phyloP scores from a whole-genome alignment of 92 coral and sea anemone genomes.

The Actinostola sp. region DNA sequence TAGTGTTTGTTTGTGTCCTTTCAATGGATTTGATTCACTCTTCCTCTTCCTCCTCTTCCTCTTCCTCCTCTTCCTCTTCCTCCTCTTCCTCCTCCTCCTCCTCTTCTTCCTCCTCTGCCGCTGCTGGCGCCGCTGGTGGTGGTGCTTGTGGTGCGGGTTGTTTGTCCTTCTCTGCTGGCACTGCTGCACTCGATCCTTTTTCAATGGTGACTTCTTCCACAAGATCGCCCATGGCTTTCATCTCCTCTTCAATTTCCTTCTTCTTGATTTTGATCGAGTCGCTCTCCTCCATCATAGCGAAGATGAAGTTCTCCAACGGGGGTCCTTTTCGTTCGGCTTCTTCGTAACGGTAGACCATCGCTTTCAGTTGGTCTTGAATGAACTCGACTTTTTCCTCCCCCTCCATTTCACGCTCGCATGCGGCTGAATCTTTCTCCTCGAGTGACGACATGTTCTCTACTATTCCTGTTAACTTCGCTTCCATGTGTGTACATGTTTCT shows the following conservation, averaged over 20 bases:
- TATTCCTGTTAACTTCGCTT: constrained; percentile 32
- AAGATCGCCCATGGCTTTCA: constrained; percentile 70
- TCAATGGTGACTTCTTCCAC: constrained; percentile 66
- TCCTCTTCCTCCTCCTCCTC: constrained; percentile 20
- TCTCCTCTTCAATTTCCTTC: constrained; percentile 44
- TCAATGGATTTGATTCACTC: neutral
- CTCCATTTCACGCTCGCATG: constrained; percentile 64
- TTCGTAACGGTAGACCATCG: constrained; percentile 65
- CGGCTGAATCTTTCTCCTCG: constrained; percentile 63
- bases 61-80: constrained; percentile 15
- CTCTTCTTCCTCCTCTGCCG: neutral
- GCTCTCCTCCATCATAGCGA: constrained; percentile 57
- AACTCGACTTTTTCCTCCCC: constrained; percentile 71
- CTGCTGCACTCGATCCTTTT: neutral
- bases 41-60: constrained; percentile 21
- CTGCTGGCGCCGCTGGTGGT: neutral
- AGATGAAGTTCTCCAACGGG: constrained; percentile 62
- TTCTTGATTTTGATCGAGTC: constrained; percentile 39
- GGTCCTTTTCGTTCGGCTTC: constrained; percentile 81
- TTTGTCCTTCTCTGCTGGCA: neutral
- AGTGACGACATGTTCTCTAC: constrained; percentile 46
- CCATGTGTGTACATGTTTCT: constrained; percentile 30
- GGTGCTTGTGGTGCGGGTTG: constrained; percentile 25
- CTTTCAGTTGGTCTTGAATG: constrained; percentile 63
- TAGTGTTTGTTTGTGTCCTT: neutral